These are phyloP conservation scores for Lepus timidus DNA, from an alignment of 2,113 vertebrate genomes.

Conservation along the genomic window DNA sequence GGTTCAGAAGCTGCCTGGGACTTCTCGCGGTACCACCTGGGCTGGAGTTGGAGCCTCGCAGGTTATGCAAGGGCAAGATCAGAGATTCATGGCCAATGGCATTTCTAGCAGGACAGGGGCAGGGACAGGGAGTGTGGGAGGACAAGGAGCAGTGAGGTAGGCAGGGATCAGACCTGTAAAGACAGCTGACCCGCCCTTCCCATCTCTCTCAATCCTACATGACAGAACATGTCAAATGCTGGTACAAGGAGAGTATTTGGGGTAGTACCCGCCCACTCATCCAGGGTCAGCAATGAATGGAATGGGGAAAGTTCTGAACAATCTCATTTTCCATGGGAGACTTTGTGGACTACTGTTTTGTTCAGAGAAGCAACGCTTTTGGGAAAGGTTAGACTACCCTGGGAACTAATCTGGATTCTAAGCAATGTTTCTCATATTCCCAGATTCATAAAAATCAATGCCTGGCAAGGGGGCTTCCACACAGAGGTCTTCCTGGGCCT, in stretches of 20 bases:
- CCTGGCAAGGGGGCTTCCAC: background rate
- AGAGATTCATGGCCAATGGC: background rate
- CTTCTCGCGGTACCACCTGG: background rate
- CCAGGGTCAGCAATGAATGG: background rate
- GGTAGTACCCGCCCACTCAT: background rate
- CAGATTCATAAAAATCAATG: background rate
- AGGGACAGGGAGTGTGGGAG: background rate
- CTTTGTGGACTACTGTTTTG: background rate
- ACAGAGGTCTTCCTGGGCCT: no score
- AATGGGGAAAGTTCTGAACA: background rate
- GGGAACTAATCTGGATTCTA: slow-evolving; percentile 33
- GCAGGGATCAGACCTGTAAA: no score
- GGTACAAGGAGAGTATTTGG: rapidly evolving
- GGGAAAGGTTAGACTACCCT: slow-evolving; percentile 41
- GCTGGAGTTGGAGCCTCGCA: background rate
- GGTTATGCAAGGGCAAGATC: background rate
- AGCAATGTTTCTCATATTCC: background rate
- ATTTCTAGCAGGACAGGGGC: background rate
- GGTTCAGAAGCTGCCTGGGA: background rate
- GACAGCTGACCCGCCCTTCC: background rate
- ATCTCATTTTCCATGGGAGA: background rate
- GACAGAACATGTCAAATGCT: background rate
- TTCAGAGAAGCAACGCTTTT: slow-evolving; percentile 56
- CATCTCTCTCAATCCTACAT: rapidly evolving
- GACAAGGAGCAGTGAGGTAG: background rate